Evolutionary conservation across 2,888 invertebrate species (phyloP).

Genomic region (Philaethria dido): DNA sequence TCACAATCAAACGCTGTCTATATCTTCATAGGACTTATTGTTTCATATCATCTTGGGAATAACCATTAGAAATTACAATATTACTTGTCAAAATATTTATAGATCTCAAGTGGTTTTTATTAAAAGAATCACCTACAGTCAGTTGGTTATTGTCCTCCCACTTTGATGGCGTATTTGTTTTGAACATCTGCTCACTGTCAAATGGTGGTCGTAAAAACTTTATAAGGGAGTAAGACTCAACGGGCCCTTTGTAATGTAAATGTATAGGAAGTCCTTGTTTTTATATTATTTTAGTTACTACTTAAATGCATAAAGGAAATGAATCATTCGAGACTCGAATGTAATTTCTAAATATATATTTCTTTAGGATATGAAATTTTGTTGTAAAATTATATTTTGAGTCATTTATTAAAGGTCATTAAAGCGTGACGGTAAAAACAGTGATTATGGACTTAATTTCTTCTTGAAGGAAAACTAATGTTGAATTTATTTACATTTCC

Average conservation of each 20-base stretch:
- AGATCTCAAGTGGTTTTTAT: conserved; percentile 22
- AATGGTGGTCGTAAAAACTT: conserved; percentile 66
- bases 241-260: conserved; percentile 60
- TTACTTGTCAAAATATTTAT: conserved; percentile 14
- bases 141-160: conserved; percentile 41
- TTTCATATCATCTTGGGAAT: not conserved
- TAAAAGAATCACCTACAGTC: conserved; percentile 22
- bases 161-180: conserved; percentile 65
- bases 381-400: not conserved
- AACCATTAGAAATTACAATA: not conserved
- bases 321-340: conserved; percentile 27
- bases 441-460: too few species aligned
- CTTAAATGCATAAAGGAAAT: conserved; percentile 31
- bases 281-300: conserved; percentile 38
- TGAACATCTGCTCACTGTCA: conserved; percentile 71
- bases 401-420: too few species aligned
- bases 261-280: conserved; percentile 43
- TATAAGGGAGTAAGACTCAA: conserved; percentile 55
- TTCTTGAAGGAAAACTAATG: too few species aligned
- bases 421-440: too few species aligned
- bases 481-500: too few species aligned
- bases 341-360: conserved; percentile 15
- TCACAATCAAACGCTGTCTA: too few species aligned
- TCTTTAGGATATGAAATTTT: conserved; percentile 5
- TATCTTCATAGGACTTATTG: too few species aligned